These are phyloP conservation scores for Sinocyclocheilus maitianheensis DNA, from an alignment of 2,113 vertebrate species.

Conservation along the genomic window DNA sequence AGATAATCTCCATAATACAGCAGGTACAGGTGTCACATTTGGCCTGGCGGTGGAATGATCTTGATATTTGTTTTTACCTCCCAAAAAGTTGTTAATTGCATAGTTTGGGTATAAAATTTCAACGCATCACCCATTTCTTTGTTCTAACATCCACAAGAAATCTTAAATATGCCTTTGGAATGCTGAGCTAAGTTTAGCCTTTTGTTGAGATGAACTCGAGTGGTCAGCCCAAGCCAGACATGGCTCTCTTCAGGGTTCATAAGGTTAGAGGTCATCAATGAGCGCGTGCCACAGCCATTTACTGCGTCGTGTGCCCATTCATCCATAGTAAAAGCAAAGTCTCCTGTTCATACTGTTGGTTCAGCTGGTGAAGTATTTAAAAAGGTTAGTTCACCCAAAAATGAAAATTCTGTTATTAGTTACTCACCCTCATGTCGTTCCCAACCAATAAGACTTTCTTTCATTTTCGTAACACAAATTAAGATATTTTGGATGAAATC, in stretches of 20 bases:
- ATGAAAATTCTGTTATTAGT: not conserved
- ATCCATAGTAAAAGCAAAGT: slow-evolving; percentile 11
- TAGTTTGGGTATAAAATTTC: not conserved
- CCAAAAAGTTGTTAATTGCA: not conserved
- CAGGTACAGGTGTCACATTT: slow-evolving; percentile 8
- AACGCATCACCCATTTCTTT: not conserved
- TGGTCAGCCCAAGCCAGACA: not conserved
- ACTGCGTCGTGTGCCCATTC: slow-evolving; percentile 6
- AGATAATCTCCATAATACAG: not conserved
- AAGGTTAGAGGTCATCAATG: slow-evolving; percentile 36
- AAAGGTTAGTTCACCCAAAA: not conserved
- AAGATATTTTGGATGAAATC: no score
- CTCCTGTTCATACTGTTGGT: slow-evolving; percentile 53
- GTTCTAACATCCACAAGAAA: not conserved
- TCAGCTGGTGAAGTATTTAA: slow-evolving; percentile 68
- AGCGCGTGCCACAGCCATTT: slow-evolving; percentile 33
- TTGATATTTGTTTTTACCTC: not conserved
- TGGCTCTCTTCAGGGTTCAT: not conserved
- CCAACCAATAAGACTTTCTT: not conserved
- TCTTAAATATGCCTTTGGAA: not conserved
- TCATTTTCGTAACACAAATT: no score
- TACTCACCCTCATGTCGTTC: not conserved
- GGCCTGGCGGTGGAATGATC: not conserved
- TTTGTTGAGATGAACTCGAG: not conserved
- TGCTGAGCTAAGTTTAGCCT: not conserved